These are phyloP conservation scores for Teleiodes luculella DNA, from an alignment of 2,888 invertebrate genomes.

Conservation along the genomic window DNA sequence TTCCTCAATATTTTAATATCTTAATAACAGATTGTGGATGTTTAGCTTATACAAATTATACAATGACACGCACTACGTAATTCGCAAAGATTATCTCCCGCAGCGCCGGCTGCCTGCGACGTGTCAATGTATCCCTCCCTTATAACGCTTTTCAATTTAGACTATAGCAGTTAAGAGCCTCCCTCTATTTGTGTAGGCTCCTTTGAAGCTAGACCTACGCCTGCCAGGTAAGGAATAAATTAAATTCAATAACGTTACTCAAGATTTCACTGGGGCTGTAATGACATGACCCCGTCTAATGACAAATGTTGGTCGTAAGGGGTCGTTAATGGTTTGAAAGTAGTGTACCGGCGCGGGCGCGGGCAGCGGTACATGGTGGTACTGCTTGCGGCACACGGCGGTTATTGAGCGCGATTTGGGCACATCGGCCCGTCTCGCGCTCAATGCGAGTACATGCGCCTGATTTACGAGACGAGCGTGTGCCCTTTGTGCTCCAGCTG, in stretches of 20 bases:
- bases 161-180: not conserved
- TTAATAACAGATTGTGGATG: slow-evolving; percentile 69
- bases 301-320: slow-evolving; percentile 60
- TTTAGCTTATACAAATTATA: slow-evolving; percentile 37
- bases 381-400: slow-evolving; percentile 34
- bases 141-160: not conserved
- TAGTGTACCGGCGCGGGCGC: slow-evolving; percentile 42
- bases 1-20: slow-evolving; percentile 67
- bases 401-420: slow-evolving; percentile 74
- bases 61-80: not conserved
- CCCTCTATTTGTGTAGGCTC: slow-evolving; percentile 8
- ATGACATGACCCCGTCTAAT: slow-evolving; percentile 50
- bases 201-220: slow-evolving; percentile 8
- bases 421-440: slow-evolving; percentile 45
- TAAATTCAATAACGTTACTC: slow-evolving; percentile 29
- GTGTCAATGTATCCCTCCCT: not conserved
- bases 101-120: slow-evolving; percentile 3
- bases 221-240: slow-evolving; percentile 21
- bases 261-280: slow-evolving; percentile 40
- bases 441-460: slow-evolving; percentile 70
- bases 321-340: slow-evolving; percentile 71
- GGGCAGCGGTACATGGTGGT: slow-evolving; percentile 19
- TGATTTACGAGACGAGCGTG: slow-evolving; percentile 78
- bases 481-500: slow-evolving; percentile 76
- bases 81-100: slow-evolving; percentile 3